Conservation (phyloP, 2,888 invertebrate genomes). For the Drosophila quinaria region DNA sequence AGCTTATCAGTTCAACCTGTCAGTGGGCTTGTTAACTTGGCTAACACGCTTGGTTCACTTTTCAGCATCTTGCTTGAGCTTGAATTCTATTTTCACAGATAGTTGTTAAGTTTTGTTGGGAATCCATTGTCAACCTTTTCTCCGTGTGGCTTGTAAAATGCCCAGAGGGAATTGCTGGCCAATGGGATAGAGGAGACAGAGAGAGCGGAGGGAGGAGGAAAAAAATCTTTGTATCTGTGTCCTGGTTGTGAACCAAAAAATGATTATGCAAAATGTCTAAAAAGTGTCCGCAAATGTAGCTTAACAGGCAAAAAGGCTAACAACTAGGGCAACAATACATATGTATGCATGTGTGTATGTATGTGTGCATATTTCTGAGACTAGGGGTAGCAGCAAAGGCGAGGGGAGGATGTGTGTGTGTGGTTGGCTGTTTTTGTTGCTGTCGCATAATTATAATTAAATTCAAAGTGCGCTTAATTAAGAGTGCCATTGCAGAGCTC, state of each 20-base stretch:
- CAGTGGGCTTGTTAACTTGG: slow-evolving; percentile 4
- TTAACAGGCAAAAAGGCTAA: slow-evolving; percentile 22
- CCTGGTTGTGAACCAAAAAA: slow-evolving; percentile 9
- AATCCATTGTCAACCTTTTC: slow-evolving; percentile 19
- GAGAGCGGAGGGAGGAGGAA: not conserved
- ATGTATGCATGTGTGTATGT: not conserved
- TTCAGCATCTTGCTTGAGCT: slow-evolving; percentile 10
- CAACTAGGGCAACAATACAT: slow-evolving; percentile 15
- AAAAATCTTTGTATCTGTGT: not conserved
- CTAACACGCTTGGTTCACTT: not conserved
- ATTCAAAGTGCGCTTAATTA: slow-evolving; percentile 79
- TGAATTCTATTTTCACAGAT: not conserved
- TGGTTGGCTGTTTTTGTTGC: slow-evolving; percentile 16
- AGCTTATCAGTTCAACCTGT: not conserved
- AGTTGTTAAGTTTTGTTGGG: slow-evolving; percentile 7
- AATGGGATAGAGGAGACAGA: too few relatives aligned
- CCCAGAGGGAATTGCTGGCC: not conserved
- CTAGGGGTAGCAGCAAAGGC: not conserved
- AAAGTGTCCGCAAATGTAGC: slow-evolving; percentile 13
- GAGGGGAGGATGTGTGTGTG: not conserved
- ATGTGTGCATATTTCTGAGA: not conserved
- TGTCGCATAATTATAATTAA: slow-evolving; percentile 77
- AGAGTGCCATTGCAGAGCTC: slow-evolving; percentile 57
- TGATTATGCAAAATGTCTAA: slow-evolving; percentile 23
- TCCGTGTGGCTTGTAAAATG: slow-evolving; percentile 6